phyloP scores from a whole-genome alignment of 2,797 vertebrate species.

The Aythya fuligula region DNA sequence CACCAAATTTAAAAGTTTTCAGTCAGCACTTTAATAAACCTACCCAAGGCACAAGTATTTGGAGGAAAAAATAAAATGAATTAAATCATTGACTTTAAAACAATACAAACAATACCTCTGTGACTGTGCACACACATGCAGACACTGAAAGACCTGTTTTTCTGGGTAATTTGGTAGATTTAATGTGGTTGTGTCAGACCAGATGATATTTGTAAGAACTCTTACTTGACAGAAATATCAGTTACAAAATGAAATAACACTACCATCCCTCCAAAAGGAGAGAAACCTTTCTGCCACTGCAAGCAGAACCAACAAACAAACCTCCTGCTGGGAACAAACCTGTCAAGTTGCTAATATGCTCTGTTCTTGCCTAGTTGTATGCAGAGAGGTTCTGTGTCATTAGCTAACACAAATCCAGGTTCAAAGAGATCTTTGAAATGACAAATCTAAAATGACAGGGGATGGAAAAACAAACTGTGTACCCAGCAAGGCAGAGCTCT shows the following conservation, averaged over 20 bases:
- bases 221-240: background rate
- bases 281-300: background rate
- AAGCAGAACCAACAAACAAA: background rate
- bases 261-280: background rate
- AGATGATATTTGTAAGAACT: background rate
- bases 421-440: conserved; percentile 59
- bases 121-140: background rate
- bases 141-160: background rate
- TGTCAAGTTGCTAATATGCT: background rate
- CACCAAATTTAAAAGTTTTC: background rate
- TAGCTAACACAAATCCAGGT: conserved; percentile 29
- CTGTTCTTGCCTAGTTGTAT: background rate
- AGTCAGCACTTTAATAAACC: background rate
- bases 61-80: background rate
- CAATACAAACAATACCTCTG: background rate
- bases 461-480: conserved; percentile 32
- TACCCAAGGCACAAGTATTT: background rate
- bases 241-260: background rate
- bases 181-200: background rate
- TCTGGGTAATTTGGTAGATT: background rate
- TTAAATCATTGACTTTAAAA: background rate
- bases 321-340: conserved; percentile 33
- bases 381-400: conserved; percentile 25
- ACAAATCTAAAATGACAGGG: conserved; percentile 28
- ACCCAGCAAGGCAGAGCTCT: background rate